Percentiles rank a stretch among this genome's conserved stretches.
These are phyloP conservation scores for Solea solea DNA, from an alignment of 2,113 vertebrate genomes.

Conservation along the genomic window DNA sequence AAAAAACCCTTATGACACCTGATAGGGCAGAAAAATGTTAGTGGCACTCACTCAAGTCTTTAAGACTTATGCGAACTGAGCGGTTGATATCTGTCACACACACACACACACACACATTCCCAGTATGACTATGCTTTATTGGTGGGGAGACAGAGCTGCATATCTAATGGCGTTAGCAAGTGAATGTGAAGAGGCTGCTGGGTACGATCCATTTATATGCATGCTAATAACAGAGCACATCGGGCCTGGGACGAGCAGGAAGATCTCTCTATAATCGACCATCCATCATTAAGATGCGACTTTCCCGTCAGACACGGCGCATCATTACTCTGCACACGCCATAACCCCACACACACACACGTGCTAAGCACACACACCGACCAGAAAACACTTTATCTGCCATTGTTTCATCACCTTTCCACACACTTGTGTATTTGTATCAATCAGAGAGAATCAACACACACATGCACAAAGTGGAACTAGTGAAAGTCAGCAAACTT, in stretches of 20 bases:
- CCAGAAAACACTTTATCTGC: conserved; percentile 28
- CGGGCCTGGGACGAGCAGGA: conserved; percentile 50
- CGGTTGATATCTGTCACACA: conserved; percentile 41
- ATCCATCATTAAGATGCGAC: conserved; percentile 74
- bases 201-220: conserved; percentile 72
- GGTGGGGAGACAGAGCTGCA: conserved; percentile 63
- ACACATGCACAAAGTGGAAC: conserved; percentile 4
- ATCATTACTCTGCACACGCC: conserved; percentile 64
- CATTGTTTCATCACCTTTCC: conserved; percentile 43
- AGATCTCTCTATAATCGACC: conserved; percentile 66
- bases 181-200: conserved; percentile 62
- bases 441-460: conserved; percentile 15
- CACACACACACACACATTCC: conserved; percentile 30
- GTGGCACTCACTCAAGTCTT: conserved; percentile 25
- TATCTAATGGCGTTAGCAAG: conserved; percentile 59
- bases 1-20: conserved; percentile 18
- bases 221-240: conserved; percentile 73
- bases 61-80: conserved; percentile 39
- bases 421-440: conserved; percentile 27
- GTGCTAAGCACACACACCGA: conserved; percentile 7
- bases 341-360: conserved; percentile 20
- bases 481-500: conserved; percentile 53
- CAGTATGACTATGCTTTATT: conserved; percentile 59
- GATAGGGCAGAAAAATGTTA: conserved; percentile 30
- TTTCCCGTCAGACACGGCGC: conserved; percentile 58